Evolutionary conservation across 2,113 vertebrate species (phyloP).

Genomic region (Sceloporus undulatus): DNA sequence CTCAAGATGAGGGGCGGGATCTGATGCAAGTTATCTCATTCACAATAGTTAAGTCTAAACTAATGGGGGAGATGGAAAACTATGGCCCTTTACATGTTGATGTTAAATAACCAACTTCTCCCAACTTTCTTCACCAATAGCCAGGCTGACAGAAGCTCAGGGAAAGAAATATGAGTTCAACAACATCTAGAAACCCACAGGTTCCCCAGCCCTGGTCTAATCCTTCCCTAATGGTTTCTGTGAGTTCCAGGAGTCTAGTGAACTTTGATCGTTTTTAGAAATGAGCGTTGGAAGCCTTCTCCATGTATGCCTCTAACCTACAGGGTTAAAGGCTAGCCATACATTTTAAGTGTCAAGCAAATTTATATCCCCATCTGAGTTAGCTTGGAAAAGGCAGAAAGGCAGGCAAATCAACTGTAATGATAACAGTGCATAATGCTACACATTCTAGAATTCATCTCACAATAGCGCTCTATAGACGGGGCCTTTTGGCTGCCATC

Average conservation of each 20-base stretch:
- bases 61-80: neutral
- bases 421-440: neutral
- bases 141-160: neutral
- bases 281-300: neutral
- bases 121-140: neutral
- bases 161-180: too few species aligned
- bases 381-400: neutral
- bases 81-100: too few species aligned
- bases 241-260: neutral
- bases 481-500: too few species aligned
- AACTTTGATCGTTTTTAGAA: neutral
- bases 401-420: neutral
- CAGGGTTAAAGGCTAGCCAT: neutral
- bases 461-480: neutral
- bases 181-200: neutral
- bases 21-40: neutral
- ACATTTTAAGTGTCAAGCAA: neutral
- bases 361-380: too few species aligned
- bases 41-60: neutral
- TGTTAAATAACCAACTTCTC: too few species aligned
- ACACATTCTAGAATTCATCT: neutral
- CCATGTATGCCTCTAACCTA: neutral
- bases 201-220: neutral
- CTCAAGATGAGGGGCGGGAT: neutral
- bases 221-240: neutral